Conservation (phyloP, 2,113 vertebrate genomes). For the Nesoenas mayeri region DNA sequence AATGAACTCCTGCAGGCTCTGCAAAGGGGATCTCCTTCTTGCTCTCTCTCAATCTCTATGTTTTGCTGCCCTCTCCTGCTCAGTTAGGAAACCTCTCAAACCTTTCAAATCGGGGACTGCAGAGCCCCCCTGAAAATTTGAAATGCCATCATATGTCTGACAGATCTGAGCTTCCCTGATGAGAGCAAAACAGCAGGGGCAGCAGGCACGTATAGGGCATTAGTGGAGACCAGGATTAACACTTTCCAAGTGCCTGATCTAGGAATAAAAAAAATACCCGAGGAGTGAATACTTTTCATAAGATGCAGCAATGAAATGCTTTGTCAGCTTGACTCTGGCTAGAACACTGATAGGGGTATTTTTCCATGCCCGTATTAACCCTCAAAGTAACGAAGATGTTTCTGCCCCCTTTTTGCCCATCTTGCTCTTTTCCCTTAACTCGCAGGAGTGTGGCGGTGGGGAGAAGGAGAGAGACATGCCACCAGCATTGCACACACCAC, state of each 20-base stretch:
- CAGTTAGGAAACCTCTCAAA: conserved; percentile 23
- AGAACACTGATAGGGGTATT: fast-evolving
- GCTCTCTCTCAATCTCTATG: background rate
- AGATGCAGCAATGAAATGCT: background rate
- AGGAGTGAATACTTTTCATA: background rate
- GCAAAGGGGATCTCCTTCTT: background rate
- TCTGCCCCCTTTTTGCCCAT: background rate
- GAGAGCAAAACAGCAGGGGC: background rate
- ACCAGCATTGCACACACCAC: background rate
- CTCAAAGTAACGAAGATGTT: background rate
- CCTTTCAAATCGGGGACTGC: background rate
- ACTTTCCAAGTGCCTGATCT: background rate
- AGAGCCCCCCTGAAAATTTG: background rate
- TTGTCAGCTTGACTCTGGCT: background rate
- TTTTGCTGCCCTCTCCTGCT: conserved; percentile 69
- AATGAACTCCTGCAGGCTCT: background rate
- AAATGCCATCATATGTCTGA: fast-evolving
- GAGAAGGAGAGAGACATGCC: background rate
- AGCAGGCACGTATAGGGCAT: background rate
- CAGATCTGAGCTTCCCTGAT: background rate
- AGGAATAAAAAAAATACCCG: too few relatives aligned
- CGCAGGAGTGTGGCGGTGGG: fast-evolving
- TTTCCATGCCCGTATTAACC: background rate
- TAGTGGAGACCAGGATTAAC: background rate
- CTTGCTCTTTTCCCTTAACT: background rate